Conservation (phyloP, 2,888 invertebrate species). For the Latrodectus hesperus region DNA sequence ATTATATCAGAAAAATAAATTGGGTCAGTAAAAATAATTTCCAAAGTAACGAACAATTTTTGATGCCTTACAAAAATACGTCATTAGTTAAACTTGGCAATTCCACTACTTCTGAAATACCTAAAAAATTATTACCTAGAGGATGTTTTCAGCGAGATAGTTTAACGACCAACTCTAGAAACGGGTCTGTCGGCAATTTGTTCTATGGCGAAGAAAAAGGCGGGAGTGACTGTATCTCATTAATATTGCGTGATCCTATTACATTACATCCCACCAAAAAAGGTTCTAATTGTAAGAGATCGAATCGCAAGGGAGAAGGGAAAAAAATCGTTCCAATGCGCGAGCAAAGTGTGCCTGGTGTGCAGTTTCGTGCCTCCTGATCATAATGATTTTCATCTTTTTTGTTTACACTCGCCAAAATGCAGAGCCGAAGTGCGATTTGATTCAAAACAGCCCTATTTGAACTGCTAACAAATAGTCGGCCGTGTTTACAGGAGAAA, state of each 20-base stretch:
- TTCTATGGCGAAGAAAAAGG: constrained; percentile 4
- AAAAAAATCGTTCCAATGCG: constrained; percentile 5
- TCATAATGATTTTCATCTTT: constrained; percentile 36
- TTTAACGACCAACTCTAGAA: constrained; percentile 36
- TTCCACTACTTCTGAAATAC: too few relatives aligned
- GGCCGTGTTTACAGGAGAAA: constrained; percentile 20
- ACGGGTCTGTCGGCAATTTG: constrained; percentile 55
- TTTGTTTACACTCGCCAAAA: constrained; percentile 54
- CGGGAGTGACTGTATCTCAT: background rate
- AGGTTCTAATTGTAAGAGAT: constrained; percentile 45
- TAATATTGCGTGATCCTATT: constrained; percentile 56
- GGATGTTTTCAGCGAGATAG: constrained; percentile 12
- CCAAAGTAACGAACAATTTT: too few relatives aligned
- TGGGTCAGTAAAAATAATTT: too few relatives aligned
- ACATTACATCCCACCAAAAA: constrained; percentile 35
- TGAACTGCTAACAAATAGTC: constrained; percentile 13
- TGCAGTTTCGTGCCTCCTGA: constrained; percentile 15
- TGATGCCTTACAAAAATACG: too few relatives aligned
- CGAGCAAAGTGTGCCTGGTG: constrained; percentile 44
- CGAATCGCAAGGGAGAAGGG: constrained; percentile 28
- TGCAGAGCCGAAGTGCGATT: constrained; percentile 2
- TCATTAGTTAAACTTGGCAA: too few relatives aligned
- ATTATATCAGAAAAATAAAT: too few relatives aligned
- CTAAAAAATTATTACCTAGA: too few relatives aligned
- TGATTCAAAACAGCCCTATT: constrained; percentile 1